Evolutionary conservation across 2,797 vertebrate species (phyloP).

Genomic region (Cirrhinus molitorella): DNA sequence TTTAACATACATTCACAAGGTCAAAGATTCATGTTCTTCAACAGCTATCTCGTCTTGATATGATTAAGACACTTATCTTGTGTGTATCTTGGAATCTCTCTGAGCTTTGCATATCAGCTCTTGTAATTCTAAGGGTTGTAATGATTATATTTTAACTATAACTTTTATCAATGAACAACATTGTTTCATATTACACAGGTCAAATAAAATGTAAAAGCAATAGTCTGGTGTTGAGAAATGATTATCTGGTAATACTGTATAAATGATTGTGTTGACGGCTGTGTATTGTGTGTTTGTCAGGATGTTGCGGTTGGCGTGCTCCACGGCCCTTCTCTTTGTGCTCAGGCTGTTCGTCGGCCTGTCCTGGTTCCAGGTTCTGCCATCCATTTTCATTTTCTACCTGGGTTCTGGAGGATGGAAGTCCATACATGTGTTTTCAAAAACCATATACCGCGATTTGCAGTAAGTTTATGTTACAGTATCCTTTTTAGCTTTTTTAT

Average conservation of each 20-base stretch:
- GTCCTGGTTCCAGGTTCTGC: constrained; percentile 89
- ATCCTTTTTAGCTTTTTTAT: too few relatives aligned
- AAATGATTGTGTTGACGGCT: not conserved
- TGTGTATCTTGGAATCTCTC: not conserved
- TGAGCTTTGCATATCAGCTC: not conserved
- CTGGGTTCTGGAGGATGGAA: constrained; percentile 91
- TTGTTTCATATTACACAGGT: not conserved
- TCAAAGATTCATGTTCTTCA: constrained; percentile 27
- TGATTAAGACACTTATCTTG: constrained; percentile 6
- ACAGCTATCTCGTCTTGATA: constrained; percentile 16
- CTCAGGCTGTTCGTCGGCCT: constrained; percentile 84
- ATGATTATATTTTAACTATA: not conserved
- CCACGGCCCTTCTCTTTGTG: constrained; percentile 85
- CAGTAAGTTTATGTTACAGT: constrained; percentile 81
- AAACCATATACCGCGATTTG: constrained; percentile 88
- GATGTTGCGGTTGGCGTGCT: constrained; percentile 89
- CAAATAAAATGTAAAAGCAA: not conserved
- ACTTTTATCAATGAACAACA: not conserved
- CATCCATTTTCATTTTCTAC: constrained; percentile 87
- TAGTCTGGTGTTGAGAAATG: not conserved
- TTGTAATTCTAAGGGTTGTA: not conserved
- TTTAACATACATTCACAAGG: constrained; percentile 5
- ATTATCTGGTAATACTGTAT: not conserved
- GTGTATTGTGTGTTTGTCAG: constrained; percentile 59
- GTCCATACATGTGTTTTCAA: constrained; percentile 85